Evolutionary conservation across 2,888 invertebrate genomes (phyloP).

Genomic region (Glyphotaelius pellucidus): DNA sequence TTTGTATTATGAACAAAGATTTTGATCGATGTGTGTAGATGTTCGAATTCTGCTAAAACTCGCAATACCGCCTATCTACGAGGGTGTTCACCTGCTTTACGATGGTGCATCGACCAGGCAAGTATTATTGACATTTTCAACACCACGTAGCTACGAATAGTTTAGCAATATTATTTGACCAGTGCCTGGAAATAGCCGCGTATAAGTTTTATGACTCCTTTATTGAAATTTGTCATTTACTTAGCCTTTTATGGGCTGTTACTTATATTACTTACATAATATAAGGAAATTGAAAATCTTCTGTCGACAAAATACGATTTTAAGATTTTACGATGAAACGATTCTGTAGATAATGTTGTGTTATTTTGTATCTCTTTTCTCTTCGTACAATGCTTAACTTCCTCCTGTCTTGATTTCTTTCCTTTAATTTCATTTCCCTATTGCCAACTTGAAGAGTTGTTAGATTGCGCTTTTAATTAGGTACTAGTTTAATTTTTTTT

Average conservation of each 20-base stretch:
- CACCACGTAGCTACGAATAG: background rate
- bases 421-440: background rate
- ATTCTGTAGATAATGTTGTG: background rate
- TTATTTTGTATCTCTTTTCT: background rate
- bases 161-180: background rate
- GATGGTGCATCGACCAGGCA: background rate
- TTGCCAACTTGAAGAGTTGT: background rate
- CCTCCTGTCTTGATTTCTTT: background rate
- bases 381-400: background rate
- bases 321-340: no score
- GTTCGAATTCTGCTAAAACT: no score
- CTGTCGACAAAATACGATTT: no score
- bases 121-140: background rate
- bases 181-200: background rate
- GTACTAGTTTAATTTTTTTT: background rate
- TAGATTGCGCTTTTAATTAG: background rate
- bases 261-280: no score
- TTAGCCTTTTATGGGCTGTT: background rate
- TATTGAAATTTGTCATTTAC: background rate
- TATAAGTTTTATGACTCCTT: background rate
- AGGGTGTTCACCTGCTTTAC: background rate
- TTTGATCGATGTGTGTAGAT: no score
- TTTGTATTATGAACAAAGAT: no score
- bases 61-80: no score
- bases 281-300: background rate